Evolutionary conservation across 2,113 vertebrate species (phyloP), one percentile per base, ranked within the genome.

Genomic region (Ciconia stormi): DNA sequence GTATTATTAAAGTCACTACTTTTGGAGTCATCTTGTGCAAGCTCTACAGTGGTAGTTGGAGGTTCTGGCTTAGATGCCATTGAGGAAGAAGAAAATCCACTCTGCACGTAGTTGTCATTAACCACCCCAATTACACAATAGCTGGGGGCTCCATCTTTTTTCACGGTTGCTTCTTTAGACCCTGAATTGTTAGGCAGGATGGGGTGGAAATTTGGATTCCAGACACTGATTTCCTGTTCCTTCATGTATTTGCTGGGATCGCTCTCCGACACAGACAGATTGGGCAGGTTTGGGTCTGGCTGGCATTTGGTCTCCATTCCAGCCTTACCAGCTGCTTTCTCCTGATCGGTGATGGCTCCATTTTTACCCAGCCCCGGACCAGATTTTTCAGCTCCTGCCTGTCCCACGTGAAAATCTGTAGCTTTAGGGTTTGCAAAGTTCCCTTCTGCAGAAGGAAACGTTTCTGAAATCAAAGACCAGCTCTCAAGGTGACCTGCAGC

Each of bases 151-250:
- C 98, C 98, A 47, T 98, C 98, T 49, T 98, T 98, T 79, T 95
- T 97, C 47, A 76, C 72, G 3, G 95, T 16, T 5, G 56, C 79
- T 73, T 97, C 95, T 27, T 79, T 92, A 16, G 97, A 97, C 40
- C 97, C 95, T 9, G 82, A 95, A 8, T 70, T 52, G 10, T 97
- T 96, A 10, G 93, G 76, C 42, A 56, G 67, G 89, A 95, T 9
- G 2, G 97, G 89, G 71, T 97, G 91, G 95, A 98, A 98, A 95
- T 95, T 97, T 13, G 98, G 98, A 82, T 97, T 98, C 98, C 98
- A 98, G 40, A 97, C 96, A 5, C 97, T 97, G 80, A 94, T 97
- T 69, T 97, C 98, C 26, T 97, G 90, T 19, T 98, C 95, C 86
- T 97, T 97, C 22, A n/a, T 2, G 29, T 52, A 62, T 13, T 50